These are phyloP conservation scores for Reticulitermes lucifugus DNA, from an alignment of 2,888 invertebrate species.

Conservation along the genomic window DNA sequence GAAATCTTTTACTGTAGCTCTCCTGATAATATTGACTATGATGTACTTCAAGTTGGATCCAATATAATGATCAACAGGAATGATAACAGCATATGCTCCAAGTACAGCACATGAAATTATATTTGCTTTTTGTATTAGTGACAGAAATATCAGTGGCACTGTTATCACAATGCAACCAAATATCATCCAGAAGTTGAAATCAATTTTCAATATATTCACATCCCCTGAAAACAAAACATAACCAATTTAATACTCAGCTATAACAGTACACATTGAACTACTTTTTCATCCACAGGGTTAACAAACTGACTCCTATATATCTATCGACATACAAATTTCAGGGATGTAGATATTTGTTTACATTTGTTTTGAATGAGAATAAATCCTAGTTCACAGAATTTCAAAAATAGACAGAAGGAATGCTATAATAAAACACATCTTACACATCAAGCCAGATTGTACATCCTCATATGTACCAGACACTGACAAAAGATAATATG, in stretches of 20 bases:
- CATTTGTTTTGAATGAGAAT: background rate
- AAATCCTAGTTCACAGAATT: too few species aligned
- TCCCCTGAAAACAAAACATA: conserved; percentile 58
- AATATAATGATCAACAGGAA: conserved; percentile 73
- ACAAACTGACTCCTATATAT: background rate
- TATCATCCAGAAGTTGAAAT: conserved; percentile 74
- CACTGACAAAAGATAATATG: background rate
- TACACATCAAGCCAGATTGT: background rate
- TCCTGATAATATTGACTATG: conserved; percentile 73
- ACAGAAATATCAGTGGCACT: conserved; percentile 65
- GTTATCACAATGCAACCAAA: conserved; percentile 68
- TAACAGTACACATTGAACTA: too few species aligned
- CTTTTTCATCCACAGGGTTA: too few species aligned
- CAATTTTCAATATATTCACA: conserved; percentile 64
- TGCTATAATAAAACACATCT: background rate
- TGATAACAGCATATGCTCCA: conserved; percentile 72
- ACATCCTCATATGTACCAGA: background rate
- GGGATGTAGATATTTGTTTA: background rate
- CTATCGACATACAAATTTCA: background rate
- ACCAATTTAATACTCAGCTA: background rate
- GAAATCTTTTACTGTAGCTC: conserved; percentile 69
- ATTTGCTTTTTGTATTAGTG: conserved; percentile 68
- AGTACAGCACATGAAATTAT: conserved; percentile 74
- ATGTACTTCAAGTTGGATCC: conserved; percentile 77
- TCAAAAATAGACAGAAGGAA: too few species aligned